Evolutionary conservation across 2,888 invertebrate species (phyloP).

Genomic region (Synergus laeviventris): DNA sequence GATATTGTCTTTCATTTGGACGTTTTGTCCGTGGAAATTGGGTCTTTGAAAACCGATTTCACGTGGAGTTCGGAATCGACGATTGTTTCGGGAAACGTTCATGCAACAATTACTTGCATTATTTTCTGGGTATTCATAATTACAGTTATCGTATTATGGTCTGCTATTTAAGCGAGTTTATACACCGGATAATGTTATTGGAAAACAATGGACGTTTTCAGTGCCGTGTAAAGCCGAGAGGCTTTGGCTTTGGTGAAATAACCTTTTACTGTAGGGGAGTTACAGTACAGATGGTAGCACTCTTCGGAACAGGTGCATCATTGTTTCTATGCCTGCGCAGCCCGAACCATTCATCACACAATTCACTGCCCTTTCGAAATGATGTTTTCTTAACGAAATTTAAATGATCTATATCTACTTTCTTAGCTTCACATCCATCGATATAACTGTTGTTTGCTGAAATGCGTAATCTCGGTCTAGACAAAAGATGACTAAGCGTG

Average conservation of each 20-base stretch:
- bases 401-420: neutral
- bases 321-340: conserved; percentile 49
- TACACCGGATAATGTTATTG: conserved; percentile 40
- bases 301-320: conserved; percentile 59
- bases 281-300: conserved; percentile 54
- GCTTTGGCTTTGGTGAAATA: conserved; percentile 38
- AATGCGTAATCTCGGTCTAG: neutral
- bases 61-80: conserved; percentile 4
- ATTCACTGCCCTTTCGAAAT: conserved; percentile 43
- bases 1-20: conserved; percentile 23
- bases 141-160: conserved; percentile 35
- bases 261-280: conserved; percentile 41
- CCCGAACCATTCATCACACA: conserved; percentile 44
- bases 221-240: conserved; percentile 10
- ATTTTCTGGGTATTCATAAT: conserved; percentile 35
- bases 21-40: conserved; percentile 28
- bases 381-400: neutral
- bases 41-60: conserved; percentile 33
- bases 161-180: conserved; percentile 35
- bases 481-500: conserved; percentile 30
- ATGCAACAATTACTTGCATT: conserved; percentile 37
- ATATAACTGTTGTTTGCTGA: neutral
- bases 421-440: neutral
- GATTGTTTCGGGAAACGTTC: conserved; percentile 30
- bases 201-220: conserved; percentile 33